A percentile compares a stretch with the other conserved stretches of the same genome.
These are phyloP conservation scores for Chironex yamaguchii DNA, from an alignment of 30 jellyfish, hydroid and myxozoan genomes.

Conservation along the genomic window DNA sequence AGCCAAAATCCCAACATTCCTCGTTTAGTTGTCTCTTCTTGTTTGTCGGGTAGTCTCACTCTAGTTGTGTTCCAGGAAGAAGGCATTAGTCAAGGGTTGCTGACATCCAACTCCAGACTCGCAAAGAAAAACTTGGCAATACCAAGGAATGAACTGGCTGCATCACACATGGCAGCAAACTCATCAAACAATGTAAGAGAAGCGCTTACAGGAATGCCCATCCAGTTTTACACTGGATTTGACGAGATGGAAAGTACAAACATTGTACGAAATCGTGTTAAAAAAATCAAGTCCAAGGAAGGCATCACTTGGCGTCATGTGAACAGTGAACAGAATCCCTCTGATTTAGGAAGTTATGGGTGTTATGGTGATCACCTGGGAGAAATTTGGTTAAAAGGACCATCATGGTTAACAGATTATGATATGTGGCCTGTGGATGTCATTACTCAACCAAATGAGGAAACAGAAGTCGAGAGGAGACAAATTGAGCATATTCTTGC, in stretches of 20 bases:
- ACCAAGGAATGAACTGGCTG: constrained; percentile 65
- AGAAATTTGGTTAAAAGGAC: background rate
- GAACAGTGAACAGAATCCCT: constrained; percentile 11
- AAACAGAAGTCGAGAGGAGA: constrained; percentile 13
- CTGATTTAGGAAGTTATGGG: constrained; percentile 42
- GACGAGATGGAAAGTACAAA: constrained; percentile 29
- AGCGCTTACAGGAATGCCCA: constrained; percentile 16
- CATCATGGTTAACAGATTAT: constrained; percentile 5
- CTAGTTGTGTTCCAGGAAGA: constrained; percentile 66
- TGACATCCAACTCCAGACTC: constrained; percentile 39
- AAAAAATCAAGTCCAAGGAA: background rate
- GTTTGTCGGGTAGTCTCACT: too few relatives aligned
- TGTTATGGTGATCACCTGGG: background rate
- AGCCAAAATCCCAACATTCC: too few relatives aligned
- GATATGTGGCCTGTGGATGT: constrained; percentile 6
- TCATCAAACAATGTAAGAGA: constrained; percentile 16
- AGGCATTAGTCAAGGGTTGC: constrained; percentile 53
- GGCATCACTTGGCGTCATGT: constrained; percentile 15
- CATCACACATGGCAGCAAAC: constrained; percentile 76
- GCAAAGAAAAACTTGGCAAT: constrained; percentile 42
- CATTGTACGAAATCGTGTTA: too few relatives aligned
- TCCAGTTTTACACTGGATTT: constrained; percentile 43
- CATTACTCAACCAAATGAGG: background rate
- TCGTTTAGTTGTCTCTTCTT: too few relatives aligned
- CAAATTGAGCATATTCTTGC: constrained; percentile 10